A percentile compares a stretch with the other conserved stretches of the same genome.
phyloP scores from a whole-genome alignment of 2,797 vertebrate species.

The Apodemus agrarius region DNA sequence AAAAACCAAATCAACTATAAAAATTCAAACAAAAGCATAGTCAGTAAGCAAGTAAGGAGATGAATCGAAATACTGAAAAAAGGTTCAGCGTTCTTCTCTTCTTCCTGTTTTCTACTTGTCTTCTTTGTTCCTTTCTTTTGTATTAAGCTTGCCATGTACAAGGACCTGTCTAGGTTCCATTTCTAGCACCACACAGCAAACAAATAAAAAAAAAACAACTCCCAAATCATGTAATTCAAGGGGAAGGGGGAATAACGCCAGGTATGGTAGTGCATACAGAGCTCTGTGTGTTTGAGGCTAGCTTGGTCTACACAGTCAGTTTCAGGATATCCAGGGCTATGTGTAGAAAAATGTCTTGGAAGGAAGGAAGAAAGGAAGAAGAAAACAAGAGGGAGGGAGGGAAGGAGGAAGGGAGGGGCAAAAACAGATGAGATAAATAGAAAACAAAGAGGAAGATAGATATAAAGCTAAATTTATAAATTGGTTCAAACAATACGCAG shows the following conservation, averaged over 20 bases:
- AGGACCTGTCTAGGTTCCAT: not conserved
- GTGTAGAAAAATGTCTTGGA: not conserved
- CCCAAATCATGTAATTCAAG: conserved; percentile 29
- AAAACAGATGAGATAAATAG: conserved; percentile 33
- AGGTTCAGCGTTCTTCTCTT: not conserved
- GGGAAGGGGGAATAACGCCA: not conserved
- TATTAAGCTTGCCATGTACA: not conserved
- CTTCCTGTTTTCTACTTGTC: conserved; percentile 47
- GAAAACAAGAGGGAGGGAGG: no score
- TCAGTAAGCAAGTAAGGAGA: conserved; percentile 18
- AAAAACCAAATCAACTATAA: conserved; percentile 17
- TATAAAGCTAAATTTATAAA: conserved; percentile 32
- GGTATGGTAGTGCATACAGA: not conserved
- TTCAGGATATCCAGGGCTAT: not conserved
- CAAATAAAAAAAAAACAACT: not conserved
- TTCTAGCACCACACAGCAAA: not conserved
- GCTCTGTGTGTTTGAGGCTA: not conserved
- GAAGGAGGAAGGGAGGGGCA: not conserved
- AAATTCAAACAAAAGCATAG: conserved; percentile 12
- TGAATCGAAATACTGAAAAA: not conserved
- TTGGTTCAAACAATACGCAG: conserved; percentile 8
- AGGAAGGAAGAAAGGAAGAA: not conserved
- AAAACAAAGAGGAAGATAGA: conserved; percentile 40
- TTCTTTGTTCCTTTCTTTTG: conserved; percentile 32
- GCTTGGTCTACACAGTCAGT: not conserved